Base-by-base conservation (phyloP, 2,888 invertebrate genomes). In the Mylabris sibirica region DNA sequence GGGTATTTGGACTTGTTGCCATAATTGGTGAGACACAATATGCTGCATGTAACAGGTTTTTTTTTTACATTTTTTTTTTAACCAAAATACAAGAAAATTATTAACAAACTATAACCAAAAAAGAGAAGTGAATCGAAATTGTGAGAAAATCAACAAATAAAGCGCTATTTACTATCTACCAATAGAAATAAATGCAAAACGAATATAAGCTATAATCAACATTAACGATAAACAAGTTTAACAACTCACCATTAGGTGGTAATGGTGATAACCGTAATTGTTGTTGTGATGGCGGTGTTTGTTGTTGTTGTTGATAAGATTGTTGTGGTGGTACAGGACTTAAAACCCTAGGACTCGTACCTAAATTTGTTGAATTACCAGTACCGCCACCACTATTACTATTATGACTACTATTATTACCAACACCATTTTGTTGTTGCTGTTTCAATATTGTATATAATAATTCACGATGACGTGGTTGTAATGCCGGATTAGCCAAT, bases 381-480 rank as follows among this genome's bases (percentile, higher is more conserved):
- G n/a, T n/a, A 49, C 69, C 69, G 59, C 73, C 68, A 62, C 60
- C 63, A 35, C 60, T 49, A 35, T 44, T 62, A 44, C 6, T 65
- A 26, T 24, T 53, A 30, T 11, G 20, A 24, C 12, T 53, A 53
- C 8, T 65, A 49, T 20, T 20, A 64, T 6, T 12, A 64, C 35
- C 59, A 57, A 72, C 72, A n/a, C 62, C 61, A 70, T 66, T 69
- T 60, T 69, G 70, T 17, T 76, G 82, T 65, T 87, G 87, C 77
- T 87, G 82, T 78, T 89, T 90, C 69, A 93, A 84, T 67, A 93
- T 91, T 71, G 90, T 89, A 71, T 89, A 86, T 73, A 93, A 86
- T 77, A 92, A 87, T 76, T 93, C 93, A 49, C 92, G 89, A 79
- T 93, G 92, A 14, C 92, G 89, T 77, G 89, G 90, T 80, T 92